Evolutionary conservation across 1,140 invertebrate genomes (phyloP), one percentile per base, ranked within the genome.

Genomic region (Venturia canescens): DNA sequence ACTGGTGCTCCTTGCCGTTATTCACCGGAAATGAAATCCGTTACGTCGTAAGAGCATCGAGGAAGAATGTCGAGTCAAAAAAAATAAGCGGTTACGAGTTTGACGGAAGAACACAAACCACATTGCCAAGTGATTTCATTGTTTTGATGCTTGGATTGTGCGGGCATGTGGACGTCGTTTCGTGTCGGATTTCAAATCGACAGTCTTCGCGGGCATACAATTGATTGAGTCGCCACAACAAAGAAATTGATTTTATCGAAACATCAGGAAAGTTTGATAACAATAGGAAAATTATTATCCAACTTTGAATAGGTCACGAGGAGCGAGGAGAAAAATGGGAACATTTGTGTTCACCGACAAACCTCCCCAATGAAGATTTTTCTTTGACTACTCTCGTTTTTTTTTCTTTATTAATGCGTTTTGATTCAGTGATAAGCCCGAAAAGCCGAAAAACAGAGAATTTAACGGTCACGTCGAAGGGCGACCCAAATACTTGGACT

Each of bases 401-500:
- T 9, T 57, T 6, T 53, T 53, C 50, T 53, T 23, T 57, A 57
- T 53, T 53, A 53, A 53, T n/a, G 18, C 7, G 50, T n/a, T n/a
- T n/a, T 53, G 16, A 53, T 53, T 53, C 11, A 53, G 2, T 53
- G 50, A n/a, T 21, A 53, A 23, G 23, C 3, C 57, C n/a, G 63
- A 50, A 11, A 31, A 60, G 13, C 38, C 7, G 7, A 44, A 75
- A 27, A 57, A 29, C 15, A 18, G 63, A n/a, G n/a, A n/a, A n/a
- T n/a, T n/a, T n/a, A 53, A 27, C 50, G 21, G 18, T 7, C 26
- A 63, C 38, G 29, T 31, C 6, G 27, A 50, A 21, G 18, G n/a
- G 29, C 66, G 75, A 77, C 75, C 75, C 57, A 77, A 77, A 77
- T 77, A 66, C 75, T 31, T 77, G 26, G 11, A n/a, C 75, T 77